Evolutionary conservation across 1,140 invertebrate species (phyloP), one percentile per base, ranked within the genome.

Genomic region (Palaemon carinicauda): DNA sequence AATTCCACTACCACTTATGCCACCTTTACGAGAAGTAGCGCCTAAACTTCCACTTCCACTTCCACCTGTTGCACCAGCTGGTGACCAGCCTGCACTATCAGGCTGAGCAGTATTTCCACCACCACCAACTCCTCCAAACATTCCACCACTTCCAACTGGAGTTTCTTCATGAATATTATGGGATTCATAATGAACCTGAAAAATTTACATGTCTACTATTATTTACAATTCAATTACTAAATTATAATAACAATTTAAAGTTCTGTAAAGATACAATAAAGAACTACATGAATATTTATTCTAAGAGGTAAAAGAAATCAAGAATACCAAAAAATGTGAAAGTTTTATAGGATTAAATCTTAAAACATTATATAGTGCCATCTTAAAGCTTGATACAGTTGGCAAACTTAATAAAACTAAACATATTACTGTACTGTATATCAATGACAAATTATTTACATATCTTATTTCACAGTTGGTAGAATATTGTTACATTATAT

Each of bases 181-280:
- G 0, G 96, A 97, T 91, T 96, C 95, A 91, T 97, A 97, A 91
- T 97, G 96, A 50, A 95, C 94, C 94, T 95, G 89, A 41, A 82
- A 54, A 80, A 21, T 52, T 54, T 73, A 88, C 52, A 51, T 33
- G 24, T 4, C 41, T 53, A 3, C 15, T 3, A 53, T 56, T 33
- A 14, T 12, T 29, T 12, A 51, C 17, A 14, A 31, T n/a, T 85
- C 12, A 51, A 60, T 4, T 12, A 33, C n/a, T 75, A 19, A 51
- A 53, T n/a, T 33, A 54, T 73, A 65, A 69, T 85, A 87, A 54
- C 27, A 52, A 54, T 82, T 73, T 78, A 65, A n/a, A 89, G 53
- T 79, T 27, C 79, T 78, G 27, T 54, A 82, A 3, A 24, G 3
- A 82, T 17, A 12, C 80, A 80, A n/a, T n/a, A n/a, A n/a, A n/a